Conservation (phyloP, 2,797 vertebrate species). For the Pseudotriccus pelzelni region DNA sequence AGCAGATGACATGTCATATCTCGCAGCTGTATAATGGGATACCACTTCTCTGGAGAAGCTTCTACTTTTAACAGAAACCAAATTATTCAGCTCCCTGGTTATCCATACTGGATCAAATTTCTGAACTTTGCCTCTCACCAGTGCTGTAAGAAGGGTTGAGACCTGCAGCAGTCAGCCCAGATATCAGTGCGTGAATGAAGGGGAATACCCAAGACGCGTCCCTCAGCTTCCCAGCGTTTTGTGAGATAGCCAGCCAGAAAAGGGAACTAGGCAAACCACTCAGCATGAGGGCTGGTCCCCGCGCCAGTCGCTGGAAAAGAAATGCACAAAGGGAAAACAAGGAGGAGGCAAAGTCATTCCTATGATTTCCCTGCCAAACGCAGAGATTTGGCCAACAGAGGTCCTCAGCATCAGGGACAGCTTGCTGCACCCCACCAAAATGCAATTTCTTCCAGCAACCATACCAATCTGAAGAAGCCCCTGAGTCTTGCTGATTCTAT, state of each 20-base stretch:
- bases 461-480: background rate
- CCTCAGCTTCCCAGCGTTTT: background rate
- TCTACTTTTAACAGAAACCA: background rate
- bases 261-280: background rate
- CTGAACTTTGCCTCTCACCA: background rate
- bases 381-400: background rate
- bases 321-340: background rate
- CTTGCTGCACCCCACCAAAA: background rate
- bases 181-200: background rate
- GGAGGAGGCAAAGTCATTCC: background rate
- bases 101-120: background rate
- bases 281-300: background rate
- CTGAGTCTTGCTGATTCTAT: background rate
- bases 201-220: background rate
- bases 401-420: background rate
- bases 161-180: background rate
- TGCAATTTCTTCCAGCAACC: background rate
- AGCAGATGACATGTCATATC: background rate
- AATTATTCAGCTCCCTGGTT: background rate
- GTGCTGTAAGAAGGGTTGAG: background rate
- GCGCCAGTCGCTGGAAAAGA: background rate
- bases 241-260: background rate
- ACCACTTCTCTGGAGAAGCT: background rate
- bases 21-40: background rate
- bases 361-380: background rate